Percentiles rank a stretch among this genome's conserved stretches.
Conservation (phyloP, 2,797 vertebrate species). For the Euphonia xanthogaster region DNA sequence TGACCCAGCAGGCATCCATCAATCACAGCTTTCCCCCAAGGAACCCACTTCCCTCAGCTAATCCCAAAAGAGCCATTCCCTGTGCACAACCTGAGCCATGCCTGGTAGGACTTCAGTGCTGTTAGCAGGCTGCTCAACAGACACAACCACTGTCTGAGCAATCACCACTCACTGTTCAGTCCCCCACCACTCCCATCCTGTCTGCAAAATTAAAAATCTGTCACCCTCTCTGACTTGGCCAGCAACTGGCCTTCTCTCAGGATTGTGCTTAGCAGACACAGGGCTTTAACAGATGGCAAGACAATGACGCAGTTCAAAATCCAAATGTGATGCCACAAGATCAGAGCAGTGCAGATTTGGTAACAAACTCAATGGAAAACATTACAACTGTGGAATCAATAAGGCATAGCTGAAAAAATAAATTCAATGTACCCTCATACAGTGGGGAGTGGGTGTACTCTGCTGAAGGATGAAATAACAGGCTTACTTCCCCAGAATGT, state of each 20-base stretch:
- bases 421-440: not conserved
- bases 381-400: not conserved
- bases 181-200: conserved; percentile 10
- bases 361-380: not conserved
- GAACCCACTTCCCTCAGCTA: not conserved
- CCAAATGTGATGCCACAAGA: not conserved
- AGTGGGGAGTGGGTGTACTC: not conserved
- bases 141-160: not conserved
- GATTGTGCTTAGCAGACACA: not conserved
- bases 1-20: not conserved
- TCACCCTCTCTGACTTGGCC: not conserved
- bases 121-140: not conserved
- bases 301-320: not conserved
- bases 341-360: not conserved
- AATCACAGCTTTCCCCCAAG: not conserved
- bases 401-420: not conserved
- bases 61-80: not conserved
- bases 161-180: not conserved
- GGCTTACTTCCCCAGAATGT: not conserved
- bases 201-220: conserved; percentile 53
- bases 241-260: not conserved
- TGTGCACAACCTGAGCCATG: not conserved
- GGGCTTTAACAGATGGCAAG: conserved; percentile 44
- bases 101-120: not conserved
- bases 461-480: not conserved